These are phyloP conservation scores for Ceratoteleas bidentatus DNA, from an alignment of 1,140 invertebrate species.

Conservation along the genomic window DNA sequence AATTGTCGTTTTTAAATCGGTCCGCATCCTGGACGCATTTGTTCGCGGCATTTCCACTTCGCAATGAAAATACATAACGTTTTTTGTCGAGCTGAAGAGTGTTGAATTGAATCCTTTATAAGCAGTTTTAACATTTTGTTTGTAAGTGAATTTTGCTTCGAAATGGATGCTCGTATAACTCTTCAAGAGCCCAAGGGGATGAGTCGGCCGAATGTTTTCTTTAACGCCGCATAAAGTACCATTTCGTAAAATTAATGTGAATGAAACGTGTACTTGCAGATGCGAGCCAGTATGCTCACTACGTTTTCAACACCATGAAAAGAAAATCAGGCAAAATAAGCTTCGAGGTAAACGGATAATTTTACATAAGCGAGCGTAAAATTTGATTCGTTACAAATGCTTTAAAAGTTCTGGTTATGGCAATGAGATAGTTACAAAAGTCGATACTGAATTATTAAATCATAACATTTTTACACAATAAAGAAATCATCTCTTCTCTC, in stretches of 20 bases:
- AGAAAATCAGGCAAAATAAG: constrained; percentile 93
- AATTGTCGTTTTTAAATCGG: constrained; percentile 11
- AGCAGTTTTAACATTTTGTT: no score
- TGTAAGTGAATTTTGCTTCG: no score
- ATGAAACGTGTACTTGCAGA: constrained; percentile 83
- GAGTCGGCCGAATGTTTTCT: neutral
- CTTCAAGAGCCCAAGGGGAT: neutral
- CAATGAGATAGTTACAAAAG: no score
- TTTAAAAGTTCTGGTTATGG: no score
- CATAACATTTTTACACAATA: no score
- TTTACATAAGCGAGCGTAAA: constrained; percentile 5
- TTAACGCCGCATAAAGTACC: neutral
- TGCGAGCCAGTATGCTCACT: constrained; percentile 94
- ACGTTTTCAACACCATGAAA: constrained; percentile 96
- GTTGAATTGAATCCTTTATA: no score
- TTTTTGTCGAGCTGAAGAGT: no score
- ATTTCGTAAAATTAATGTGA: constrained; percentile 25
- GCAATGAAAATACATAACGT: no score
- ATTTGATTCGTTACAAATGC: no score
- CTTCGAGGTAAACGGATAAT: constrained; percentile 88
- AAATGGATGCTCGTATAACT: neutral
- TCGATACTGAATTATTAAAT: no score
- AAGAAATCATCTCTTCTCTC: no score
- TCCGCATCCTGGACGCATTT: constrained; percentile 3
- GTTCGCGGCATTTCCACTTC: neutral